Conservation (phyloP, 92 coral and sea anemone genomes). For the Palythoa heliodiscus region DNA sequence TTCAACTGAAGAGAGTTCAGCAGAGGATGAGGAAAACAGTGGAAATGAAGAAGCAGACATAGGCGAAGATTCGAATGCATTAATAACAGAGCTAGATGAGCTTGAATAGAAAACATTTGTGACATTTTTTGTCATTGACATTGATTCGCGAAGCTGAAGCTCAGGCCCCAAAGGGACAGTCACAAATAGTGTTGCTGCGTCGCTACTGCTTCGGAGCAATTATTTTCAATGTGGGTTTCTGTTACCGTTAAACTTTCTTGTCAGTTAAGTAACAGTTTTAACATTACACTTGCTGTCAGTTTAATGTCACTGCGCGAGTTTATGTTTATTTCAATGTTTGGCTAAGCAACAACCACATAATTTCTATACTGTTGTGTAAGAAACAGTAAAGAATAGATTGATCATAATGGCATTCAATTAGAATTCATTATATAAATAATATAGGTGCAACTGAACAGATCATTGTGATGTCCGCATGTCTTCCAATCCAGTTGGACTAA, state of each 20-base stretch:
- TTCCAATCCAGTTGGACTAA: conserved; percentile 38
- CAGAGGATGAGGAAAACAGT: conserved; percentile 14
- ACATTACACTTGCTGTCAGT: conserved; percentile 28
- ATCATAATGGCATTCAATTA: conserved; percentile 29
- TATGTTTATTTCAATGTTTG: conserved; percentile 35
- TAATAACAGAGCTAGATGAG: conserved; percentile 13
- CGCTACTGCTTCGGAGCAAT: conserved; percentile 29
- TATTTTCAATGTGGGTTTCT: conserved; percentile 43
- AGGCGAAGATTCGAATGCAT: conserved; percentile 9
- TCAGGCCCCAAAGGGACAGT: conserved; percentile 39
- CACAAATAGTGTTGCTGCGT: conserved; percentile 41
- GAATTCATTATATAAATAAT: conserved; percentile 28
- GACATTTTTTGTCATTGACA: conserved; percentile 44
- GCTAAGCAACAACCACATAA: conserved; percentile 38
- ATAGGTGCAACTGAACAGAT: conserved; percentile 45
- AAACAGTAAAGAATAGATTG: conserved; percentile 36
- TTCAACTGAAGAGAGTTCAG: conserved; percentile 11
- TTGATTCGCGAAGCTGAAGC: conserved; percentile 27
- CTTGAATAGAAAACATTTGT: conserved; percentile 9
- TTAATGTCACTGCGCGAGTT: conserved; percentile 37
- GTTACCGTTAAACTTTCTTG: conserved; percentile 43
- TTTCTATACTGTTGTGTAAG: conserved; percentile 33
- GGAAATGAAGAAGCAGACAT: conserved; percentile 2
- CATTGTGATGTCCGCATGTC: conserved; percentile 44
- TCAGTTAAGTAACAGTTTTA: conserved; percentile 36